Evolutionary conservation across 2,113 vertebrate genomes (phyloP).

Genomic region (Gymnobelideus leadbeateri): DNA sequence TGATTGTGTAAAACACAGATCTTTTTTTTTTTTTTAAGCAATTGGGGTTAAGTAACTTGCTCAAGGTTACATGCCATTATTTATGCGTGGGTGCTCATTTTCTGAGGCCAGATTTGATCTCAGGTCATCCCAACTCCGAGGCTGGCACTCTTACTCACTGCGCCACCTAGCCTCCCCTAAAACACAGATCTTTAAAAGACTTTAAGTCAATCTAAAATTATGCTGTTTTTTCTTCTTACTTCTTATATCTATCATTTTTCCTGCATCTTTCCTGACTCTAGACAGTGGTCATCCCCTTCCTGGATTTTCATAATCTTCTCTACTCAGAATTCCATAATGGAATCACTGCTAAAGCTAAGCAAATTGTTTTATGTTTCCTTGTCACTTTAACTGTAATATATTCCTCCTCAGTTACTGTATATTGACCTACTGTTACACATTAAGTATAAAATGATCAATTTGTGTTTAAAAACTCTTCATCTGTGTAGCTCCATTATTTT

Average conservation of each 20-base stretch:
- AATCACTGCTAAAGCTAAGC: neutral
- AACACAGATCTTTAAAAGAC: conserved; percentile 38
- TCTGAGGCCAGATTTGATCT: too few species aligned
- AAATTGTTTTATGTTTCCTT: neutral
- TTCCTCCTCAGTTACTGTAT: neutral
- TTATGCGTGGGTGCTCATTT: too few species aligned
- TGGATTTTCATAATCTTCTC: neutral
- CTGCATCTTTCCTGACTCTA: neutral
- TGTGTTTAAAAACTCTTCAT: neutral
- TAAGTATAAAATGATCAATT: neutral
- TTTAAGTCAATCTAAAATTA: conserved; percentile 9
- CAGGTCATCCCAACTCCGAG: too few species aligned
- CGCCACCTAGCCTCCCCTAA: too few species aligned
- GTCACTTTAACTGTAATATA: neutral
- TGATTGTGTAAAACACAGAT: conserved; percentile 36
- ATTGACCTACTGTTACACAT: neutral
- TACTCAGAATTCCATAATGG: neutral
- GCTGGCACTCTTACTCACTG: too few species aligned
- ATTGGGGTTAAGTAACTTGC: too few species aligned
- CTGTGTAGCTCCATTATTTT: neutral
- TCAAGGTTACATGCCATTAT: too few species aligned
- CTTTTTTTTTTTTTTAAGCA: too few species aligned
- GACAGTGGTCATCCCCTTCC: neutral
- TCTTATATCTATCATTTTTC: conserved; percentile 27
- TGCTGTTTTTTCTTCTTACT: neutral